Evolutionary conservation across 1,140 invertebrate species (phyloP).

Genomic region (Camponotus pennsylvanicus): DNA sequence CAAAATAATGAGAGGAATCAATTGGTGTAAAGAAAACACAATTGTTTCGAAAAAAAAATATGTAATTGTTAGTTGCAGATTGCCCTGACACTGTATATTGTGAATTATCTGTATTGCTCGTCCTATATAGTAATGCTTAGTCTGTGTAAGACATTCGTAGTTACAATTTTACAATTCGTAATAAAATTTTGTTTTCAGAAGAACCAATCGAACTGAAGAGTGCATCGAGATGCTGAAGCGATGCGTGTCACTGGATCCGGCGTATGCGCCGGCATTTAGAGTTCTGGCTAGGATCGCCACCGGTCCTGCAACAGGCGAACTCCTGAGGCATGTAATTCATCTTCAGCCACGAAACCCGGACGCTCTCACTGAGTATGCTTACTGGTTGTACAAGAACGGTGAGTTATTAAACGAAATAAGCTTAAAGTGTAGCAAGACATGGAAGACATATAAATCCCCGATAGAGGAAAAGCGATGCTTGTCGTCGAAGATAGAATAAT

Average conservation of each 20-base stretch:
- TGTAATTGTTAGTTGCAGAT: too few relatives aligned
- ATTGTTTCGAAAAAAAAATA: too few relatives aligned
- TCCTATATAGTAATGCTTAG: background rate
- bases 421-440: background rate
- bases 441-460: constrained; percentile 22
- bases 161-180: background rate
- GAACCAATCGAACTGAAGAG: constrained; percentile 89
- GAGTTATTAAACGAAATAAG: constrained; percentile 69
- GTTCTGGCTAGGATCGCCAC: constrained; percentile 88
- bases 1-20: too few relatives aligned
- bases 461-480: constrained; percentile 75
- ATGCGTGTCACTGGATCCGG: constrained; percentile 89
- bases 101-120: background rate
- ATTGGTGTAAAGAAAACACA: too few relatives aligned
- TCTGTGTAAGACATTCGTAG: background rate
- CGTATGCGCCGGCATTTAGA: constrained; percentile 90
- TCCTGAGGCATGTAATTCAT: constrained; percentile 87
- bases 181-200: constrained; percentile 85
- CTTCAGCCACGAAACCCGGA: constrained; percentile 89
- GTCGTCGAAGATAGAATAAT: constrained; percentile 60
- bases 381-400: constrained; percentile 90
- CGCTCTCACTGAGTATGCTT: constrained; percentile 89
- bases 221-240: constrained; percentile 90
- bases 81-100: too few relatives aligned
- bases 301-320: constrained; percentile 86